Evolutionary conservation across 92 coral and sea anemone species (phyloP), one percentile per base, ranked within the genome.

Genomic region (Desmophyllum pertusum): DNA sequence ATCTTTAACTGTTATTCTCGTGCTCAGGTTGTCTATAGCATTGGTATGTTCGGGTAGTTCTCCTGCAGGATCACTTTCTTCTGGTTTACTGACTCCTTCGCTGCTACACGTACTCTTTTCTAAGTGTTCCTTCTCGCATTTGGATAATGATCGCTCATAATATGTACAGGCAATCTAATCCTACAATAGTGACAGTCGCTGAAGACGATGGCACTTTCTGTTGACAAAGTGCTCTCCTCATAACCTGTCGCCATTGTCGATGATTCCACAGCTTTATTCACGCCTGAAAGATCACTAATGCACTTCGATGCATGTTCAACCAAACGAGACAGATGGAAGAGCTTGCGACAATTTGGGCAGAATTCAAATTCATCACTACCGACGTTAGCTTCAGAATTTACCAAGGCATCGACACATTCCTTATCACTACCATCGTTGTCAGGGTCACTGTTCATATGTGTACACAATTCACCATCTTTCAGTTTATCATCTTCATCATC

Each of bases 281-380:
- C 11, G 67, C 1, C 68, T 55, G 50, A 38, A 27, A 27, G 6
- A 33, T 53, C 33, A 35, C 33, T 65, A 10, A 29, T 42, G 15
- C 89, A 85, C 18, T 55, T 48, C 2, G 82, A 75, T 31, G 77
- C 89, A 85, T 85, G 89, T 57, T 63, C 61, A 36, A 85, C 41
- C 66, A 85, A 81, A 65, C 40, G 48, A 2, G 85, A 70, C 48
- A 85, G 45, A 30, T 55, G 85, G 41, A 85, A 85, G 3, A 69
- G 72, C 67, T 69, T 75, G 41, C 62, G 53, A 45, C 89, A 85
- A 40, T 78, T 53, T 3, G 89, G 89, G 35, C 89, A 85, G 5
- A 78, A 33, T 59, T 85, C 85, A 69, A 42, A 78, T 41, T 79
- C 85, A 33, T 79, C 85, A 43, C 55, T 62, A 41, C 36, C 73